Evolutionary conservation across 1,140 invertebrate species (phyloP), one percentile per base, ranked within the genome.

Genomic region (Sesamia nonagrioides): DNA sequence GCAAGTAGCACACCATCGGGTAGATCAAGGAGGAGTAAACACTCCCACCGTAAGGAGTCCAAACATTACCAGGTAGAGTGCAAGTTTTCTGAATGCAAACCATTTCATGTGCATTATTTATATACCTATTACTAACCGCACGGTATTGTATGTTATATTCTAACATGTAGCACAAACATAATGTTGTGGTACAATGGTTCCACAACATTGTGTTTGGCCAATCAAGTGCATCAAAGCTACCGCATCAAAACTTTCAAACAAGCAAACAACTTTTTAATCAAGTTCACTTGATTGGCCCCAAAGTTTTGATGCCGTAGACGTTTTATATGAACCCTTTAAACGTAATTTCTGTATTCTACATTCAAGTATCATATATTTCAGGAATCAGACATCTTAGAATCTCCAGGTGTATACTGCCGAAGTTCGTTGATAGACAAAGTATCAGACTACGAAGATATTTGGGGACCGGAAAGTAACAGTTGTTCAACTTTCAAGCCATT

Each of bases 361-460:
- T 18, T 21, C 17, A 18, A 6, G 8, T 72, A 9, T 68, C 13
- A 37, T 60, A 37, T 60, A 78, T 97, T 97, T 85, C 96, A 97
- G 91, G 97, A 98, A 86, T 98, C 97, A 7, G 97, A 98, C 89
- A 98, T 98, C 66, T 92, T 98, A 54, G 97, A 98, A 89, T 98
- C 97, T 27, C 96, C 97, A n/a, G 96, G 96, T 75, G 95, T 97
- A 15, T 99, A 98, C 90, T 98, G 98, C 86, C 96, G 97, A 78
- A 98, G 98, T 89, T 98, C 97, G 6, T 95, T 98, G 7, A 97
- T 97, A 58, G 98, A 99, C 89, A 99, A 99, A 95, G 97, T 98
- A 27, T 98, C 98, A 77, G 98, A 99, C 94, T 99, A 99, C 91
- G 98, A 99, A 94, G 98, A 99, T 90, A 97, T 99, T 80, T 99